A percentile compares a stretch with the other conserved stretches of the same genome.
Conservation (phyloP, 35 echinoderm and acorn worm genomes). For the Acanthaster planci region DNA sequence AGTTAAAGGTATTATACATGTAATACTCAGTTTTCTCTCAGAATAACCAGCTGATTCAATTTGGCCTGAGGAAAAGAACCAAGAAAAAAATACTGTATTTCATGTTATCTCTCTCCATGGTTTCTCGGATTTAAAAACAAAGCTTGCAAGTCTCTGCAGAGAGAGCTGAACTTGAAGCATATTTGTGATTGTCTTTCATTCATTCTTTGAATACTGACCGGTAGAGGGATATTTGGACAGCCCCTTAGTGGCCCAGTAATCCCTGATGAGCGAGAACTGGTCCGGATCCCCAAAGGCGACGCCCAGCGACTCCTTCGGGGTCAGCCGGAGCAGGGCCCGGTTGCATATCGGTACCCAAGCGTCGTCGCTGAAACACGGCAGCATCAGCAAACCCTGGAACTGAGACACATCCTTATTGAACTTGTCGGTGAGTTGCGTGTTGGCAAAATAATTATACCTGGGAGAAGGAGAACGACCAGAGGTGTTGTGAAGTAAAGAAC, state of each 20-base stretch:
- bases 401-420: constrained; percentile 17
- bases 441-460: constrained; percentile 34
- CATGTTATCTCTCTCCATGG: too few species aligned
- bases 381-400: constrained; percentile 25
- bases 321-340: constrained; percentile 1
- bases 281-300: constrained; percentile 33
- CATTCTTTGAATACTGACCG: constrained; percentile 3
- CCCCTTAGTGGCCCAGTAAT: constrained; percentile 24
- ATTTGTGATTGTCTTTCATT: too few species aligned
- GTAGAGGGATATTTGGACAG: constrained; percentile 22
- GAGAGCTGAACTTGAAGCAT: too few species aligned
- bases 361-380: constrained; percentile 23
- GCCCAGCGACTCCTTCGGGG: neutral
- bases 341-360: constrained; percentile 5
- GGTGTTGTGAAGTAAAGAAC: too few species aligned
- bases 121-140: too few species aligned
- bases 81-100: too few species aligned
- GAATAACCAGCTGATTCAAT: too few species aligned
- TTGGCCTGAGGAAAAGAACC: too few species aligned
- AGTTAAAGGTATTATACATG: too few species aligned
- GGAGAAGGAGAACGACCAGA: neutral
- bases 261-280: constrained; percentile 10
- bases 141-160: too few species aligned
- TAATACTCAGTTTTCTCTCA: too few species aligned
- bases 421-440: neutral